phyloP scores from a whole-genome alignment of 2,888 invertebrate species.

The Stomorhina lunata region DNA sequence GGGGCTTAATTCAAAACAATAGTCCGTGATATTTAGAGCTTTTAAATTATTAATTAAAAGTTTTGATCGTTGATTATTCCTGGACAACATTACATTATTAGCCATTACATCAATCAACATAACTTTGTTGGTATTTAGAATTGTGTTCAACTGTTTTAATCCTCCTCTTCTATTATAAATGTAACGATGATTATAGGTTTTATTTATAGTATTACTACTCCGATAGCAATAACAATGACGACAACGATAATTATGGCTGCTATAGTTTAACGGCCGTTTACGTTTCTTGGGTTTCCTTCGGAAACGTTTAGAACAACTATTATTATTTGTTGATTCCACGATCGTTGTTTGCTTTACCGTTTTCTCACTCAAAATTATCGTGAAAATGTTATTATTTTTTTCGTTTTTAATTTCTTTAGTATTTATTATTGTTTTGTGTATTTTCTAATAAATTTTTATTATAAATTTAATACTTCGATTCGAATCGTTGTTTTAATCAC shows the following conservation, averaged over 20 bases:
- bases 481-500: constrained; percentile 62
- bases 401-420: constrained; percentile 14
- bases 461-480: constrained; percentile 52
- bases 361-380: constrained; percentile 63
- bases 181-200: constrained; percentile 15
- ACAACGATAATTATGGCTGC: constrained; percentile 31
- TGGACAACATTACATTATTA: constrained; percentile 78
- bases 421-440: constrained; percentile 26
- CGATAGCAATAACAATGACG: constrained; percentile 29
- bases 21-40: constrained; percentile 68
- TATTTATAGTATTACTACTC: constrained; percentile 7
- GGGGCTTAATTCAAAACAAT: constrained; percentile 78
- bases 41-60: constrained; percentile 68
- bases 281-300: constrained; percentile 69
- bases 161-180: constrained; percentile 40
- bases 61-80: constrained; percentile 56
- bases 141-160: constrained; percentile 52
- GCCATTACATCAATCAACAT: constrained; percentile 80
- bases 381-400: constrained; percentile 4
- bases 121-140: constrained; percentile 71
- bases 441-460: constrained; percentile 12
- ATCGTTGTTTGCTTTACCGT: constrained; percentile 64
- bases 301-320: constrained; percentile 66
- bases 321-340: constrained; percentile 66
- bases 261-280: constrained; percentile 58